Evolutionary conservation across 2,888 invertebrate genomes (phyloP).

Genomic region (Petrolisthes manimaculis): DNA sequence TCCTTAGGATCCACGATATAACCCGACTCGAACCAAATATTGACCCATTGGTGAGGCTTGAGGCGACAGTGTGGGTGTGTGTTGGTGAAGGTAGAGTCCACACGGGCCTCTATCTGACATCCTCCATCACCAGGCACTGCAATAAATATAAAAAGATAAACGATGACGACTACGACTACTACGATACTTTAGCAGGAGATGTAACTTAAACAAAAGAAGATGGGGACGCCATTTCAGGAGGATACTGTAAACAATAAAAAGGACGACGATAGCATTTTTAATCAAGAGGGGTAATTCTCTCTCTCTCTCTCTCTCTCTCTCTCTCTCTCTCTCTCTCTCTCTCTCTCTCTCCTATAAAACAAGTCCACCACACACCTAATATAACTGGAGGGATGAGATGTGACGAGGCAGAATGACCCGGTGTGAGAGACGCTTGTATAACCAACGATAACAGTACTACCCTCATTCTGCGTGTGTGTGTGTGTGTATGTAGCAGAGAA

Average conservation of each 20-base stretch:
- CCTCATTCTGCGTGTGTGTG: too few species aligned
- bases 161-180: too few species aligned
- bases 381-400: too few species aligned
- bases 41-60: constrained; percentile 81
- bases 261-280: neutral
- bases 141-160: constrained; percentile 50
- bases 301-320: constrained; percentile 1
- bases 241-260: neutral
- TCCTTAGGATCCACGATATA: constrained; percentile 92
- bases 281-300: neutral
- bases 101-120: constrained; percentile 89
- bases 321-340: neutral
- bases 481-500: too few species aligned
- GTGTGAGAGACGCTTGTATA: too few species aligned
- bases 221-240: too few species aligned
- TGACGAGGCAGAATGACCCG: too few species aligned
- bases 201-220: too few species aligned
- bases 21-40: constrained; percentile 94
- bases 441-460: too few species aligned
- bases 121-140: constrained; percentile 98
- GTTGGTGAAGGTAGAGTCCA: constrained; percentile 71
- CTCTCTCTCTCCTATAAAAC: neutral
- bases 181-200: too few species aligned
- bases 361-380: too few species aligned
- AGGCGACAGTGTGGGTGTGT: constrained; percentile 76